Conservation (phyloP, 2,113 vertebrate species). For the Eretmochelys imbricata region DNA sequence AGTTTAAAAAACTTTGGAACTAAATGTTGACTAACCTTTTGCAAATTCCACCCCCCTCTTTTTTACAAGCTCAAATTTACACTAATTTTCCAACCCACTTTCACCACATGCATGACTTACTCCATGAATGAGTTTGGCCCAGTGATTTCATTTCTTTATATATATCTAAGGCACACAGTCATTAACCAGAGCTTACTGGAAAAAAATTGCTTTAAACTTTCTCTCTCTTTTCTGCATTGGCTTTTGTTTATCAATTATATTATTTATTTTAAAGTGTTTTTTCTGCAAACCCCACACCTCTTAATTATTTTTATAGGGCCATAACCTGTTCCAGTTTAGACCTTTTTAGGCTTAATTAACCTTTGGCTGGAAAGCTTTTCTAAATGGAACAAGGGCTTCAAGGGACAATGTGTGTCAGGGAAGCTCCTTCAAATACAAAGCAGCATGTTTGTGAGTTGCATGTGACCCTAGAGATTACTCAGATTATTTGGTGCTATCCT, state of each 20-base stretch:
- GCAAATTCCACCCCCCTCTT: not conserved
- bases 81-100: not conserved
- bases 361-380: not conserved
- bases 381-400: not conserved
- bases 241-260: not conserved
- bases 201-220: not conserved
- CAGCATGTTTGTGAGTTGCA: not conserved
- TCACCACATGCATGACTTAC: not conserved
- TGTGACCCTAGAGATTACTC: not conserved
- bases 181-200: not conserved
- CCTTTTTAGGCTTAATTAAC: conserved; percentile 11
- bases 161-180: no score
- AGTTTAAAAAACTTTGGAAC: not conserved
- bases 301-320: conserved; percentile 13
- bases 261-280: conserved; percentile 1
- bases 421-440: not conserved
- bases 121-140: not conserved
- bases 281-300: not conserved
- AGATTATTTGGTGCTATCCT: not conserved
- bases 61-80: not conserved
- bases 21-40: not conserved
- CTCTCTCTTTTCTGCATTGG: not conserved
- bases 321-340: not conserved
- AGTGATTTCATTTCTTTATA: not conserved
- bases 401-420: not conserved